Conservation (phyloP, 2,888 invertebrate genomes). For the Fabriciana adippe region DNA sequence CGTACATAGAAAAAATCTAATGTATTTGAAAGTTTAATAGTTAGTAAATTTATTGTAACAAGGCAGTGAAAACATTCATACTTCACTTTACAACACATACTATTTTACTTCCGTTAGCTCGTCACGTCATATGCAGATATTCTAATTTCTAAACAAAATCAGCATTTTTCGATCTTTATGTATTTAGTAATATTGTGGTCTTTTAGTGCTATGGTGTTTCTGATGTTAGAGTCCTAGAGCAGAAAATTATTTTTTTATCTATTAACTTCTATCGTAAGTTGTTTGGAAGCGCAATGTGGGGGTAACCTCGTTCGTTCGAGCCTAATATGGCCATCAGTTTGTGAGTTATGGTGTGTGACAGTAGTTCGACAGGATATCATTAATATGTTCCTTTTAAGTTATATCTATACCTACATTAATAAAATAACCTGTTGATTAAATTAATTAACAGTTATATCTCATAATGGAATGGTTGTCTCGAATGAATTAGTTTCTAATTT, state of each 20-base stretch:
- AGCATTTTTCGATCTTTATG: not conserved
- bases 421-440: not conserved
- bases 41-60: constrained; percentile 8
- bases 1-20: too few species aligned
- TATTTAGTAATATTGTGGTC: not conserved
- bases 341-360: constrained; percentile 21
- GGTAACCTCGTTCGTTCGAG: constrained; percentile 49
- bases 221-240: not conserved
- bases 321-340: constrained; percentile 50
- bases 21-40: constrained; percentile 18
- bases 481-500: not conserved
- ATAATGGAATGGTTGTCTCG: not conserved
- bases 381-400: not conserved
- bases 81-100: constrained; percentile 15
- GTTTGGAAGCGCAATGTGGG: constrained; percentile 47
- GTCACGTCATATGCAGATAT: constrained; percentile 23
- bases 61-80: constrained; percentile 32
- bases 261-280: constrained; percentile 29
- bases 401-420: not conserved
- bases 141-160: constrained; percentile 2
- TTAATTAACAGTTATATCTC: not conserved
- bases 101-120: constrained; percentile 27
- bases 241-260: constrained; percentile 19
- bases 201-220: not conserved
- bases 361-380: constrained; percentile 17